phyloP scores from a whole-genome alignment of 2,888 invertebrate species.

The Lasioglossum villosulum region DNA sequence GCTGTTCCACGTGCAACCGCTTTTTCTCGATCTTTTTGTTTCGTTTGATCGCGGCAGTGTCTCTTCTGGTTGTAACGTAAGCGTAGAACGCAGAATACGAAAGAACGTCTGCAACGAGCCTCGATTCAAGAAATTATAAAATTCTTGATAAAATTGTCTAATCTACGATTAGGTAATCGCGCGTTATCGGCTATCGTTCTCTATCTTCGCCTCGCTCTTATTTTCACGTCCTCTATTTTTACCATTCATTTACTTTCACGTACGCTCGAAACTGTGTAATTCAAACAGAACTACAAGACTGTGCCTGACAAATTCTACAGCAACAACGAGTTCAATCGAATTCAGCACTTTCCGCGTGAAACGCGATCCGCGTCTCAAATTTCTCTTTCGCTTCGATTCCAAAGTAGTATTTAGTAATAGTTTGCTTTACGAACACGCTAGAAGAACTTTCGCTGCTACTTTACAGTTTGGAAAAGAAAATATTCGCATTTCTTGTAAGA shows the following conservation, averaged over 20 bases:
- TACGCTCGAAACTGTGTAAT: not conserved
- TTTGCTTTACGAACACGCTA: not conserved
- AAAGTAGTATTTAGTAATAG: not conserved
- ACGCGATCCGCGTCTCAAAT: not conserved
- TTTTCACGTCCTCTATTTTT: not conserved
- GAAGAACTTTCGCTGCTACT: not conserved
- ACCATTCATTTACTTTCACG: not conserved
- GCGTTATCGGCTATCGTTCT: not conserved
- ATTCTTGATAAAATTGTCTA: not conserved
- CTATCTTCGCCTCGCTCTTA: not conserved
- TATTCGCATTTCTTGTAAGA: not conserved
- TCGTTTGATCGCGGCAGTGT: not conserved
- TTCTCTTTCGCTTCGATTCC: not conserved
- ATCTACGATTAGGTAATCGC: not conserved
- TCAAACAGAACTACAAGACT: no score
- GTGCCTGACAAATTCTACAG: not conserved
- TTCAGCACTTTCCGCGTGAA: not conserved
- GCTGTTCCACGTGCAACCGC: not conserved
- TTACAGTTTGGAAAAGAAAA: not conserved
- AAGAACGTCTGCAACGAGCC: not conserved
- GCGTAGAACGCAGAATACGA: not conserved
- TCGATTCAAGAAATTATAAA: not conserved
- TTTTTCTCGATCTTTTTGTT: not conserved
- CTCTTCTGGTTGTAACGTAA: constrained; percentile 10
- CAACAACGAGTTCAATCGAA: not conserved